phyloP scores from a whole-genome alignment of 2,113 vertebrate species.

The Orcinus orca region DNA sequence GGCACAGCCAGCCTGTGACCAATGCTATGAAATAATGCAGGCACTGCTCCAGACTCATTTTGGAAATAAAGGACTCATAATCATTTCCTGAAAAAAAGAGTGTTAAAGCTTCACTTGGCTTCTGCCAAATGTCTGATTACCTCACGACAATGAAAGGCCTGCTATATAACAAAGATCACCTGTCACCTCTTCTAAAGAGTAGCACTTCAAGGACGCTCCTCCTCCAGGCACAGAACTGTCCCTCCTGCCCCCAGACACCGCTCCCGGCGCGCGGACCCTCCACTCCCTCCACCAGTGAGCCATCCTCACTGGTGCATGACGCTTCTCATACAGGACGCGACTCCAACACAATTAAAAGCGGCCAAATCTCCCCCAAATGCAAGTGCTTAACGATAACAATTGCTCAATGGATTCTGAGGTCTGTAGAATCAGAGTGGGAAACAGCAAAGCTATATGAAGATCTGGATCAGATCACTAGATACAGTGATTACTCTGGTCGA shows the following conservation, averaged over 20 bases:
- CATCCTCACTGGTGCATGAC: rapidly evolving
- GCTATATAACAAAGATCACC: not conserved
- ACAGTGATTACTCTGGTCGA: not conserved
- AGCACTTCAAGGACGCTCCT: not conserved
- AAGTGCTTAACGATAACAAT: not conserved
- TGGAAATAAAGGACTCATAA: not conserved
- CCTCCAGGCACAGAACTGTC: not conserved
- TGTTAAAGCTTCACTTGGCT: not conserved
- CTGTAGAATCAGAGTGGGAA: not conserved
- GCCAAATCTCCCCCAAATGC: not conserved
- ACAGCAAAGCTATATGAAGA: not conserved
- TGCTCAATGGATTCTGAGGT: not conserved
- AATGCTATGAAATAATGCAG: not conserved
- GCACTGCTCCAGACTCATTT: not conserved
- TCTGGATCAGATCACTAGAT: not conserved
- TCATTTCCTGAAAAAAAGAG: not conserved
- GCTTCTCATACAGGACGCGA: not conserved
- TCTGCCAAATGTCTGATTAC: not conserved
- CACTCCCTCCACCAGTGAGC: not conserved
- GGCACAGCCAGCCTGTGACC: not conserved
- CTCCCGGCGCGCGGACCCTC: not conserved
- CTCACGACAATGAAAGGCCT: not conserved
- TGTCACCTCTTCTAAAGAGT: not conserved
- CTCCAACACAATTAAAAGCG: not conserved
- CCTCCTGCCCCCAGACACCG: not conserved